Conservation (phyloP, 2,888 invertebrate genomes). For the Xylota segnis region DNA sequence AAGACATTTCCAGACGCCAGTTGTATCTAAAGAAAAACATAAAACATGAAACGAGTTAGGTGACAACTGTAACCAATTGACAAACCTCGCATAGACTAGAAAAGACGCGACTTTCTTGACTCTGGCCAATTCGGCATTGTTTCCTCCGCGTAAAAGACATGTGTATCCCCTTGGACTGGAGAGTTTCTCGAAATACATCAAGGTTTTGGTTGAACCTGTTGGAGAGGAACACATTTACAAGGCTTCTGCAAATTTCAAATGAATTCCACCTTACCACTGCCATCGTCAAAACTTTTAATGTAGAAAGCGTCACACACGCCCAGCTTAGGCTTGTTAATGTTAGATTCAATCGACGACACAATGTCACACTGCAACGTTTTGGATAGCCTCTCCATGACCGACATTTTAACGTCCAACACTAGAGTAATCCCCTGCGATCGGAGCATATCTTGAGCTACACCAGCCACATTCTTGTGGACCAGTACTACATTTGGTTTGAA, state of each 20-base stretch:
- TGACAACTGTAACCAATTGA: neutral
- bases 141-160: slow-evolving; percentile 94
- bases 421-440: slow-evolving; percentile 92
- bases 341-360: slow-evolving; percentile 94
- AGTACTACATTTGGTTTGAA: slow-evolving; percentile 94
- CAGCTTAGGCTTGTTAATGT: slow-evolving; percentile 91
- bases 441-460: slow-evolving; percentile 94
- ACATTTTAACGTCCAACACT: slow-evolving; percentile 93
- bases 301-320: slow-evolving; percentile 94
- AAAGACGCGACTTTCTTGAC: slow-evolving; percentile 93
- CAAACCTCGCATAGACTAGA: slow-evolving; percentile 87
- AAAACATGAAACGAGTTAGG: neutral
- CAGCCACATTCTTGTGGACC: slow-evolving; percentile 94
- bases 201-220: slow-evolving; percentile 90
- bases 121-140: slow-evolving; percentile 89
- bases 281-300: slow-evolving; percentile 86
- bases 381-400: slow-evolving; percentile 91
- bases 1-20: slow-evolving; percentile 96
- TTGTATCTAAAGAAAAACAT: slow-evolving; percentile 89
- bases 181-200: slow-evolving; percentile 97
- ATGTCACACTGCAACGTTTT: slow-evolving; percentile 93
- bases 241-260: neutral
- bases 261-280: slow-evolving; percentile 83
- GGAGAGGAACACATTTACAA: slow-evolving; percentile 37
- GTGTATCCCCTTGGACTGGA: slow-evolving; percentile 93